Percentiles rank a stretch among this genome's conserved stretches.
Evolutionary conservation across 2,797 vertebrate genomes (phyloP).

Genomic region (Typhlichthys subterraneus): DNA sequence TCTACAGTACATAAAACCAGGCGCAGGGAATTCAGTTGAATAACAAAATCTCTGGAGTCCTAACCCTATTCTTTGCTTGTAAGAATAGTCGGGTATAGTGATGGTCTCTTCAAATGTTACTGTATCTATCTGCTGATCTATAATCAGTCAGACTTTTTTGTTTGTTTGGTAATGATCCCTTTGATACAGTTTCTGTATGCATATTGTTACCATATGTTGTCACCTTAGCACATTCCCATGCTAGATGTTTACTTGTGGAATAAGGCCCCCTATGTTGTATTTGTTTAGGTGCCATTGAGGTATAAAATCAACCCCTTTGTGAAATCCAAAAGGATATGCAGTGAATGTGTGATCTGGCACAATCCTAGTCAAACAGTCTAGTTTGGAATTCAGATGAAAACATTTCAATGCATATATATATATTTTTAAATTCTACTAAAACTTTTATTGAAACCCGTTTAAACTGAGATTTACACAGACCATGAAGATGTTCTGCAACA

Average conservation of each 20-base stretch:
- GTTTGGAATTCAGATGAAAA: slow-evolving; percentile 15
- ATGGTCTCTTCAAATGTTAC: not conserved
- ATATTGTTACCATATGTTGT: too few species aligned
- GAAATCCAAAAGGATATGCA: slow-evolving; percentile 34
- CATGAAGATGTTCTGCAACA: slow-evolving; percentile 31
- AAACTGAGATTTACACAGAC: slow-evolving; percentile 20
- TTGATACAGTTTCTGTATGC: not conserved
- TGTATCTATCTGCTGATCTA: not conserved
- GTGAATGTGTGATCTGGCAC: slow-evolving; percentile 20
- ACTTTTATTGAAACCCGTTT: slow-evolving; percentile 14
- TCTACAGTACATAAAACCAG: not conserved
- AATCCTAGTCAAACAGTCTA: slow-evolving; percentile 21
- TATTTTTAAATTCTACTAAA: slow-evolving; percentile 19
- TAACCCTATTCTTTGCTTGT: not conserved
- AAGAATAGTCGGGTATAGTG: slow-evolving; percentile 5
- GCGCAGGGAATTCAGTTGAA: not conserved
- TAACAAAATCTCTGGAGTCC: not conserved
- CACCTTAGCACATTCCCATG: slow-evolving; percentile 8
- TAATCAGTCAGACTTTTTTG: slow-evolving; percentile 5
- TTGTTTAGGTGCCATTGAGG: slow-evolving; percentile 42
- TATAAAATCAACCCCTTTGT: slow-evolving; percentile 27
- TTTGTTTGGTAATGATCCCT: slow-evolving; percentile 11
- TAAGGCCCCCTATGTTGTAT: slow-evolving; percentile 43
- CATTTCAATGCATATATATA: not conserved
- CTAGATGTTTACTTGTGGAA: slow-evolving; percentile 36